Evolutionary conservation across 2,113 vertebrate genomes (phyloP).

Genomic region (Holacanthus passer): DNA sequence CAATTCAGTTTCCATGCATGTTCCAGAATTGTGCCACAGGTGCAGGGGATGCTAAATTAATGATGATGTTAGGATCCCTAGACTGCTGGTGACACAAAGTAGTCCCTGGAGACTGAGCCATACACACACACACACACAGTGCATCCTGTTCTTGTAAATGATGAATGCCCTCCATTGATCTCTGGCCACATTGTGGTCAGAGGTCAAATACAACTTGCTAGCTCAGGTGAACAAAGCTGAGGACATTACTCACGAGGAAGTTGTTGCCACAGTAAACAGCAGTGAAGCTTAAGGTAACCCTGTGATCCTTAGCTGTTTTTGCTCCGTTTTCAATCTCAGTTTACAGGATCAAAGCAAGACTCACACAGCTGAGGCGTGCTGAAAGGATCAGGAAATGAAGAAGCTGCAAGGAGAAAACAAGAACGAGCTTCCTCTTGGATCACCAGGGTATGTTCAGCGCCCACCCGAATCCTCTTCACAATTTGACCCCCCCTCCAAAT

Average conservation of each 20-base stretch:
- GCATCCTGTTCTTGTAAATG: background rate
- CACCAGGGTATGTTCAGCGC: too few species aligned
- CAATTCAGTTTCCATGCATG: background rate
- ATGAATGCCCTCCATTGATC: background rate
- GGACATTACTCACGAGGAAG: background rate
- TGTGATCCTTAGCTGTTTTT: background rate
- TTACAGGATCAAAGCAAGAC: too few species aligned
- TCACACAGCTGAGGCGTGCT: too few species aligned
- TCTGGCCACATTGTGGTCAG: background rate
- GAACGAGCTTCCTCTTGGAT: too few species aligned
- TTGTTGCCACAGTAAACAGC: background rate
- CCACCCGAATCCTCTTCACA: too few species aligned
- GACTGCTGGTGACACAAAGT: background rate
- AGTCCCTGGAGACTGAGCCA: background rate
- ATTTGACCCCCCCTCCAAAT: too few species aligned
- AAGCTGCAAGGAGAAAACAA: too few species aligned
- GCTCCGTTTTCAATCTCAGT: background rate
- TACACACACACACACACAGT: background rate
- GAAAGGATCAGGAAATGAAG: too few species aligned
- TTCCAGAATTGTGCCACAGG: background rate
- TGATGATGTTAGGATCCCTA: background rate
- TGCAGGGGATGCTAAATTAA: background rate
- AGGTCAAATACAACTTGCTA: background rate
- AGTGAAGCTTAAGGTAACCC: background rate
- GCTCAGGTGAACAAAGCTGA: background rate